Evolutionary conservation across 2,888 invertebrate genomes (phyloP).

Genomic region (Cantharis rustica): DNA sequence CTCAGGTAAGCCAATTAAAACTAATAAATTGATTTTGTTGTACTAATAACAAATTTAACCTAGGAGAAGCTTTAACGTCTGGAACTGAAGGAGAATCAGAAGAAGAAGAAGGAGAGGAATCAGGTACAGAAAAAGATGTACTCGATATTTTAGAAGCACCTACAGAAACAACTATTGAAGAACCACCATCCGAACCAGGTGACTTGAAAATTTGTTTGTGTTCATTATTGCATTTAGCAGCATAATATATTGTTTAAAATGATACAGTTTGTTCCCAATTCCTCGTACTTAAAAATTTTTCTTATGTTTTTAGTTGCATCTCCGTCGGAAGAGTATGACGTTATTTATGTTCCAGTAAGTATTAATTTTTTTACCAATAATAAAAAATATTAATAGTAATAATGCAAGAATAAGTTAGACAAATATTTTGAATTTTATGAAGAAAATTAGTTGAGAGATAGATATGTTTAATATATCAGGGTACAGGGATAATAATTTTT

Average conservation of each 20-base stretch:
- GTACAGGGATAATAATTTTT: no score
- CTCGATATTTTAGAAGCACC: not conserved
- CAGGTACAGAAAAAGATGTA: not conserved
- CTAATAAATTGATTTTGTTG: not conserved
- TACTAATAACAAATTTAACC: not conserved
- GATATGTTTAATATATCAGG: no score
- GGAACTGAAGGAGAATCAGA: not conserved
- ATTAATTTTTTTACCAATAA: slow-evolving; percentile 23
- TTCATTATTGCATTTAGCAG: no score
- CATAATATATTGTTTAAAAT: no score
- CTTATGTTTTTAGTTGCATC: slow-evolving; percentile 47
- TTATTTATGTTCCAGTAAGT: slow-evolving; percentile 63
- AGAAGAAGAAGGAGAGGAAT: not conserved
- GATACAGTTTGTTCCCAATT: no score
- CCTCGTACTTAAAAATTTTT: no score
- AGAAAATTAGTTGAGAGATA: no score
- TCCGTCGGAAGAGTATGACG: slow-evolving; percentile 59
- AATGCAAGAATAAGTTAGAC: no score
- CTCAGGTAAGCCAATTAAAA: not conserved
- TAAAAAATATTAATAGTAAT: no score
- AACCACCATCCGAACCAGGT: not conserved
- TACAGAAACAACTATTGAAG: not conserved
- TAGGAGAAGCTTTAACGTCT: not conserved
- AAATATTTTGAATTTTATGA: no score
- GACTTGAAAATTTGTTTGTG: not conserved